Conservation (phyloP, 2,113 vertebrate species). For the Alces alces region DNA sequence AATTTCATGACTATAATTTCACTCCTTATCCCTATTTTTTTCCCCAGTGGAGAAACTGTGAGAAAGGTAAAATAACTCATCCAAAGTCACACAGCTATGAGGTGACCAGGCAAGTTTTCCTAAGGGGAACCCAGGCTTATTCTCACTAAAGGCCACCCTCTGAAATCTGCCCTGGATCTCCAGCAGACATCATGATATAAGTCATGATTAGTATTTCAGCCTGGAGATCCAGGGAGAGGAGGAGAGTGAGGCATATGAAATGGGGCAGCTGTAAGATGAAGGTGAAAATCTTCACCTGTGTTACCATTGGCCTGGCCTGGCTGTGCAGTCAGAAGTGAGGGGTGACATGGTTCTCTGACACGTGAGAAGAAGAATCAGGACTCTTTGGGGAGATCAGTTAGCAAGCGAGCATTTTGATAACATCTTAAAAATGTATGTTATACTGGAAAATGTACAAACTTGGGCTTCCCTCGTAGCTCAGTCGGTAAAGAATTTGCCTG, state of each 20-base stretch:
- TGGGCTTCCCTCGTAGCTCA: background rate
- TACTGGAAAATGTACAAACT: background rate
- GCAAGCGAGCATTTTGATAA: background rate
- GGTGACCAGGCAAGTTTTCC: background rate
- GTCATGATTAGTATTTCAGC: background rate
- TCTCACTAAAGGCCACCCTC: background rate
- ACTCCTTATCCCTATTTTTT: background rate
- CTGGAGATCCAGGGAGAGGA: background rate
- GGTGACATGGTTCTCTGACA: background rate
- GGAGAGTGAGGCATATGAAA: background rate
- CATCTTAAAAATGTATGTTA: background rate
- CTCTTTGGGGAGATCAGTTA: background rate
- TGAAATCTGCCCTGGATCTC: background rate
- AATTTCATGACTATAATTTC: background rate
- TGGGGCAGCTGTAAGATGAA: background rate
- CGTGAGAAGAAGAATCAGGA: background rate
- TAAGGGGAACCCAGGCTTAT: background rate
- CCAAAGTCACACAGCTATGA: background rate
- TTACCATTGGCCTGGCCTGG: background rate
- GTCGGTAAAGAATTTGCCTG: background rate
- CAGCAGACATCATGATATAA: background rate
- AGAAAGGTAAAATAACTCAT: background rate
- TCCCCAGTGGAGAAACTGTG: background rate
- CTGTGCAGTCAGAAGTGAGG: background rate
- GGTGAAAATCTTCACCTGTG: background rate